Conservation (phyloP, 2,113 vertebrate species). For the Guaruba guarouba region DNA sequence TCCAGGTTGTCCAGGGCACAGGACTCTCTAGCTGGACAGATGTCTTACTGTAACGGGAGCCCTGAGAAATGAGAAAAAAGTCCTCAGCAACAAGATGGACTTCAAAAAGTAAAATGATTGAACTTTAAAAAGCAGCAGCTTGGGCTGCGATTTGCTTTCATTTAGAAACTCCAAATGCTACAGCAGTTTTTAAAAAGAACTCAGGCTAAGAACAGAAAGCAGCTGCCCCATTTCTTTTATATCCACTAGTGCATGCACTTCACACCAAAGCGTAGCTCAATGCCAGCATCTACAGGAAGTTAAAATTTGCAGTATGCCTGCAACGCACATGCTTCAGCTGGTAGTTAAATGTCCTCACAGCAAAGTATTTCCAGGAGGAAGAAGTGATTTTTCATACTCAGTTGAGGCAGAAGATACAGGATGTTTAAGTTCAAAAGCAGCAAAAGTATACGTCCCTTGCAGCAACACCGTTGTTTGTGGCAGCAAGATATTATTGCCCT, state of each 20-base stretch:
- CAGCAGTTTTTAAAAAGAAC: not conserved
- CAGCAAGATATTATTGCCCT: not conserved
- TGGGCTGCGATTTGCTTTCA: not conserved
- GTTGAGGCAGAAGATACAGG: not conserved
- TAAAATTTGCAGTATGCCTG: not conserved
- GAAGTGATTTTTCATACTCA: not conserved
- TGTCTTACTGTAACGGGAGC: not conserved
- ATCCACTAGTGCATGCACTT: not conserved
- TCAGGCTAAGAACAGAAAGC: not conserved
- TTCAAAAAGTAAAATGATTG: not conserved
- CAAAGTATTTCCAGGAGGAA: not conserved
- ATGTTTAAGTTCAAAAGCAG: not conserved
- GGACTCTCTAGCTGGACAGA: not conserved
- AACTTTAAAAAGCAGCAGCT: not conserved
- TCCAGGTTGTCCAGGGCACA: not conserved
- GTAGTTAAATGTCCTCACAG: not conserved
- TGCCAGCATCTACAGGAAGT: not conserved
- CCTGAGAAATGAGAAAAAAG: not conserved
- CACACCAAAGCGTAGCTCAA: not conserved
- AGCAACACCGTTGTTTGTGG: rapidly evolving
- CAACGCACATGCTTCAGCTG: not conserved
- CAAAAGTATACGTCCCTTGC: not conserved
- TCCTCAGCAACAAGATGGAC: not conserved
- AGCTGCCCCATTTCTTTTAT: not conserved
- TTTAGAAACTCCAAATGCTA: not conserved